Conservation (phyloP, 2,113 vertebrate species). For the Manacus vitellinus region DNA sequence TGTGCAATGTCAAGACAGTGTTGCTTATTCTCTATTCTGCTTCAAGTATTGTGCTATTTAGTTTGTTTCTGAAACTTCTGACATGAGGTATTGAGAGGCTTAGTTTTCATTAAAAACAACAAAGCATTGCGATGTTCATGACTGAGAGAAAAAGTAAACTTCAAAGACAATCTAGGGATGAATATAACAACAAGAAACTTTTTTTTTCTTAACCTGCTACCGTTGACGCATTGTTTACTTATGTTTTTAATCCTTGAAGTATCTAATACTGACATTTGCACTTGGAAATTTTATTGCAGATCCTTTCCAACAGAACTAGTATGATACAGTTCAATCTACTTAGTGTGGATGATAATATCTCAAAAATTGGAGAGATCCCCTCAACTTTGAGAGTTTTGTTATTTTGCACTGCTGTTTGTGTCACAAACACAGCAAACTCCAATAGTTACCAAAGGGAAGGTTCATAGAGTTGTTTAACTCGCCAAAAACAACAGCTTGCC, state of each 20-base stretch:
- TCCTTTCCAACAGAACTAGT: neutral
- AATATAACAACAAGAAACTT: neutral
- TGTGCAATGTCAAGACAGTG: neutral
- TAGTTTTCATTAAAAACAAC: neutral
- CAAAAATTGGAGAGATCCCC: neutral
- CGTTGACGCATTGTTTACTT: neutral
- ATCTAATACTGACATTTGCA: neutral
- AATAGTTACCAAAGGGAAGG: neutral
- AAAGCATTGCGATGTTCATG: neutral
- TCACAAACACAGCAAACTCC: neutral
- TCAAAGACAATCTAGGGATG: neutral
- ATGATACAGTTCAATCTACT: neutral
- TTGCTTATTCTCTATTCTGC: neutral
- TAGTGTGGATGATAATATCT: neutral
- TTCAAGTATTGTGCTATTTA: neutral
- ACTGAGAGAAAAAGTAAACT: neutral
- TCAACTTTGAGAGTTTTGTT: neutral
- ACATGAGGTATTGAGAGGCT: neutral
- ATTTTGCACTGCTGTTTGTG: neutral
- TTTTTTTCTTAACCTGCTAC: neutral
- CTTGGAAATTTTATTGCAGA: neutral
- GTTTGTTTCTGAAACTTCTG: neutral
- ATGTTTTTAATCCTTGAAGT: neutral
- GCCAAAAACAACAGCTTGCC: conserved; percentile 45
- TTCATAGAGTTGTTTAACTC: neutral